phyloP scores from a whole-genome alignment of 2,888 invertebrate species.

The Eremobia ochroleuca region DNA sequence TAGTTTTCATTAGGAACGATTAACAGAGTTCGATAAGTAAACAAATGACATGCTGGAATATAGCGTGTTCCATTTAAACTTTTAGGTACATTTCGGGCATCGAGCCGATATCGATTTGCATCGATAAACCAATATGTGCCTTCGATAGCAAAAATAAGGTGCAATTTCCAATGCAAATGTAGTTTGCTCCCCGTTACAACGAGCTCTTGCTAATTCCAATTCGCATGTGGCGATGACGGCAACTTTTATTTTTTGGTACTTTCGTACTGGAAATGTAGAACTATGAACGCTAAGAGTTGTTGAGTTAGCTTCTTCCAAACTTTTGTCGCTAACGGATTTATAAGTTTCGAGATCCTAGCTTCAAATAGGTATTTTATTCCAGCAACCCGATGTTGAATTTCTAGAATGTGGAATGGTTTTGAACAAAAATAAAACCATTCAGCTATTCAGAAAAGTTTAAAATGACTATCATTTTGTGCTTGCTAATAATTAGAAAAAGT shows the following conservation, averaged over 20 bases:
- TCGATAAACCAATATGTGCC: conserved; percentile 56
- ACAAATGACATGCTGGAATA: conserved; percentile 62
- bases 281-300: conserved; percentile 66
- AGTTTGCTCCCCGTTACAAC: conserved; percentile 74
- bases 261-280: conserved; percentile 74
- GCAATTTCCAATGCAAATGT: conserved; percentile 71
- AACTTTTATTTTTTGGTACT: conserved; percentile 84
- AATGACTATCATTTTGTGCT: not conserved
- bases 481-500: not conserved
- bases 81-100: conserved; percentile 53
- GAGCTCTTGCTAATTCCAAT: conserved; percentile 82
- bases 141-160: conserved; percentile 66
- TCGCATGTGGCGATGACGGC: conserved; percentile 85
- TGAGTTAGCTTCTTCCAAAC: conserved; percentile 46
- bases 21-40: conserved; percentile 52
- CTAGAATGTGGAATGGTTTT: not conserved
- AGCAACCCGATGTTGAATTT: conserved; percentile 10
- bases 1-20: conserved; percentile 52
- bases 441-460: not conserved
- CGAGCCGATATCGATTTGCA: conserved; percentile 61
- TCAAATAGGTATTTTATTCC: conserved; percentile 38
- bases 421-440: conserved; percentile 1
- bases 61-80: conserved; percentile 67
- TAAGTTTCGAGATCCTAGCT: conserved; percentile 29
- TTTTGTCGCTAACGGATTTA: conserved; percentile 50